A percentile compares a stretch with the other conserved stretches of the same genome.
Conservation (phyloP, 2,113 vertebrate genomes). For the Xyrauchen texanus region DNA sequence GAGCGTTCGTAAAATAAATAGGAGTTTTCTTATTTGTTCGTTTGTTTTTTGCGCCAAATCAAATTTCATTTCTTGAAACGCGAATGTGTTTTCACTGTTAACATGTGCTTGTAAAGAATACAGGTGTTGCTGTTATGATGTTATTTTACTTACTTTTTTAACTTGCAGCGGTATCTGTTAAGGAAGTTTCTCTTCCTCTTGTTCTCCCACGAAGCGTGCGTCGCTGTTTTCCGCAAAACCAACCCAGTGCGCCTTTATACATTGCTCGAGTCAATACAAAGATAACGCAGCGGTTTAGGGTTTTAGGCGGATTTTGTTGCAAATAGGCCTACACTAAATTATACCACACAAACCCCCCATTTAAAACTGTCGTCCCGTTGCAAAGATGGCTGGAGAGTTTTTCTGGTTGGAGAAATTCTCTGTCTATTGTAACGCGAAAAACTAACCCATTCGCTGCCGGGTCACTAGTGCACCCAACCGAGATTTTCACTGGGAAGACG, state of each 20-base stretch:
- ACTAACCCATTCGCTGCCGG: conserved; percentile 52
- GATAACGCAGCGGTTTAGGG: too few species aligned
- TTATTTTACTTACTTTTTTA: conserved; percentile 9
- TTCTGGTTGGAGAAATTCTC: neutral
- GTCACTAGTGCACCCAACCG: neutral
- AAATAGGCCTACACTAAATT: too few species aligned
- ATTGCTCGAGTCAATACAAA: too few species aligned
- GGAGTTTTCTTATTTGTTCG: too few species aligned
- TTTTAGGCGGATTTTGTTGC: too few species aligned
- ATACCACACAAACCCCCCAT: neutral
- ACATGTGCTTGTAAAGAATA: neutral
- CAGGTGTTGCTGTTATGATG: neutral
- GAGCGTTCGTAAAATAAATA: neutral
- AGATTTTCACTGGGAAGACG: neutral
- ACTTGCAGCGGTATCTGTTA: neutral
- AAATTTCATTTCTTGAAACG: neutral
- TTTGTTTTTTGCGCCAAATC: neutral
- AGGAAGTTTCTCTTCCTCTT: neutral
- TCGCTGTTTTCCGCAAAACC: neutral
- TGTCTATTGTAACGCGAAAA: conserved; percentile 40
- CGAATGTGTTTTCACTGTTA: neutral
- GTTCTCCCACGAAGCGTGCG: neutral
- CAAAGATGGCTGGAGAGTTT: conserved; percentile 42
- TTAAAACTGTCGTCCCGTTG: neutral
- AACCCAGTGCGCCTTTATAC: neutral